phyloP scores from a whole-genome alignment of 2,888 invertebrate genomes.

The Lamproptera curius region DNA sequence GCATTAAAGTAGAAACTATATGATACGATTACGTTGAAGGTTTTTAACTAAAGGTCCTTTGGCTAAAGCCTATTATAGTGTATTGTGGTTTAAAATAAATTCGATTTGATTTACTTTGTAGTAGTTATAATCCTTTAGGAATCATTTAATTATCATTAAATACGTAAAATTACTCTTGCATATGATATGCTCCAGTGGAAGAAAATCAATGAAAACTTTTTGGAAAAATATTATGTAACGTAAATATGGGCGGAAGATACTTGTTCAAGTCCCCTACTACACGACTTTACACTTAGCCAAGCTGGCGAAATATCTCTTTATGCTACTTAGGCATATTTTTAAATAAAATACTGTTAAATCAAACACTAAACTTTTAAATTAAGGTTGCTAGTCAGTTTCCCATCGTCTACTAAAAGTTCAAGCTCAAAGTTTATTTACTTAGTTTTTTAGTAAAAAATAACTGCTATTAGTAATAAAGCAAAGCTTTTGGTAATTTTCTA shows the following conservation, averaged over 20 bases:
- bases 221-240: neutral
- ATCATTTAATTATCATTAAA: neutral
- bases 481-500: too few species aligned
- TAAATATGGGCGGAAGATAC: constrained; percentile 1
- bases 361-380: too few species aligned
- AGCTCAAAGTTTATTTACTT: too few species aligned
- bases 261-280: neutral
- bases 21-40: too few species aligned
- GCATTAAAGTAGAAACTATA: too few species aligned
- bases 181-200: neutral
- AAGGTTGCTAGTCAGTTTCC: too few species aligned
- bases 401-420: too few species aligned
- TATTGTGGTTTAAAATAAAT: neutral
- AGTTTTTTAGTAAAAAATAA: too few species aligned
- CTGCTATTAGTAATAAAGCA: too few species aligned
- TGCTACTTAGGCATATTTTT: neutral
- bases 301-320: neutral
- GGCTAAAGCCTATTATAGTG: neutral
- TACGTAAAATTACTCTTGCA: neutral
- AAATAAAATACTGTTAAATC: neutral
- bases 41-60: neutral
- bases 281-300: constrained; percentile 3
- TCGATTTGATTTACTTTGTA: neutral
- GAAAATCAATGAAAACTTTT: too few species aligned
- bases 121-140: neutral